A percentile compares a stretch with the other conserved stretches of the same genome.
Conservation (phyloP, 2,888 invertebrate species). For the Apamea crenata region DNA sequence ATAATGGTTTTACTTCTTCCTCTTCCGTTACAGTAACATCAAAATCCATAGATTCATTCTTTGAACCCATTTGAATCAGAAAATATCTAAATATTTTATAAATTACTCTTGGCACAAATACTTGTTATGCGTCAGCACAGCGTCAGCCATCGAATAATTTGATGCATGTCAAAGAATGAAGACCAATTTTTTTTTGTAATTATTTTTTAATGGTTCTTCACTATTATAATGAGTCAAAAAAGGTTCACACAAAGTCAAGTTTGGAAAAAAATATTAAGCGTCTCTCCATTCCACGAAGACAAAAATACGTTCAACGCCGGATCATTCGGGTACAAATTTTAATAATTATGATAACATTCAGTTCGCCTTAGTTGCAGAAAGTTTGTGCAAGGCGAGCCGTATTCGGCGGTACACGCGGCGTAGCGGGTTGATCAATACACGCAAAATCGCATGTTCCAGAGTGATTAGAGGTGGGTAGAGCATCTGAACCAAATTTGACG, state of each 20-base stretch:
- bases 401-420: not conserved
- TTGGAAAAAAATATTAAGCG: not conserved
- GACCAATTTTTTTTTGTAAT: not conserved
- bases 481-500: too few relatives aligned
- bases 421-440: too few relatives aligned
- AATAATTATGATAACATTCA: too few relatives aligned
- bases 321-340: not conserved
- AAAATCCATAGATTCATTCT: not conserved
- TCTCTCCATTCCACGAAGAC: too few relatives aligned
- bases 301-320: not conserved
- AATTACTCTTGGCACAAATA: not conserved
- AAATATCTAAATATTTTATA: not conserved
- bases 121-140: not conserved
- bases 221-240: not conserved
- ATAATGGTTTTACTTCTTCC: slow-evolving; percentile 5
- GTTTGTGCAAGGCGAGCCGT: not conserved
- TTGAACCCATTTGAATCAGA: slow-evolving; percentile 1
- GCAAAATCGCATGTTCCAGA: not conserved
- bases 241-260: not conserved
- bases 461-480: too few relatives aligned
- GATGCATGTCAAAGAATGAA: not conserved
- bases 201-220: not conserved
- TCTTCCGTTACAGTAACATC: not conserved
- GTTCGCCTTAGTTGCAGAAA: not conserved
- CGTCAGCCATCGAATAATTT: not conserved